These are phyloP conservation scores for Callaeas wilsoni DNA, from an alignment of 2,113 vertebrate species.

Conservation along the genomic window DNA sequence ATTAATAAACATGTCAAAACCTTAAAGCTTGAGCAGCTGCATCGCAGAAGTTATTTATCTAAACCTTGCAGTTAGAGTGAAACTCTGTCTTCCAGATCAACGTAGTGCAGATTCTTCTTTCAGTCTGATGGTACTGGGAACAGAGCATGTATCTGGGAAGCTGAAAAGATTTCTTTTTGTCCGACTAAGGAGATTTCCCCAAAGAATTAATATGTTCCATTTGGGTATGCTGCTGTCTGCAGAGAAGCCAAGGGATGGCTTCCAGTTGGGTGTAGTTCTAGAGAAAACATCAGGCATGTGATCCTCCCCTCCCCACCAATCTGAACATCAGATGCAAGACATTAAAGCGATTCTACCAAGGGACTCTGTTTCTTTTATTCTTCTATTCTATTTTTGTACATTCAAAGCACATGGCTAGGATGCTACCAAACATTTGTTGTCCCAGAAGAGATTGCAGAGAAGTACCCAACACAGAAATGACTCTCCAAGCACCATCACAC, in stretches of 20 bases:
- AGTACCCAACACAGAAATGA: neutral
- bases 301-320: constrained; percentile 20
- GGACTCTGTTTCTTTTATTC: constrained; percentile 40
- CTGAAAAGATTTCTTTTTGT: constrained; percentile 1
- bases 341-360: constrained; percentile 45
- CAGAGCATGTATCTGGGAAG: constrained; percentile 3
- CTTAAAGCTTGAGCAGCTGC: neutral
- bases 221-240: constrained; percentile 30
- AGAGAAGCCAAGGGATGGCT: constrained; percentile 35
- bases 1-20: constrained; percentile 26
- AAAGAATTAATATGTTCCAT: constrained; percentile 50
- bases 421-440: constrained; percentile 34
- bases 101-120: neutral
- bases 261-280: constrained; percentile 53
- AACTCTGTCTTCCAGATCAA: neutral
- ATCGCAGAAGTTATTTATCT: neutral
- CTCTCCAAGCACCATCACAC: neutral
- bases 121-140: neutral
- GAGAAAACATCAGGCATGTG: constrained; percentile 52
- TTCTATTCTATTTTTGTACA: constrained; percentile 40
- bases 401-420: constrained; percentile 42
- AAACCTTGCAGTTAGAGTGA: neutral
- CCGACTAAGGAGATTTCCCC: constrained; percentile 5
- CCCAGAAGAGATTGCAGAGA: constrained; percentile 12
- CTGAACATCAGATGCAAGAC: constrained; percentile 54